Base-by-base conservation (phyloP, 2,113 vertebrate genomes). In the Sinocyclocheilus grahami region DNA sequence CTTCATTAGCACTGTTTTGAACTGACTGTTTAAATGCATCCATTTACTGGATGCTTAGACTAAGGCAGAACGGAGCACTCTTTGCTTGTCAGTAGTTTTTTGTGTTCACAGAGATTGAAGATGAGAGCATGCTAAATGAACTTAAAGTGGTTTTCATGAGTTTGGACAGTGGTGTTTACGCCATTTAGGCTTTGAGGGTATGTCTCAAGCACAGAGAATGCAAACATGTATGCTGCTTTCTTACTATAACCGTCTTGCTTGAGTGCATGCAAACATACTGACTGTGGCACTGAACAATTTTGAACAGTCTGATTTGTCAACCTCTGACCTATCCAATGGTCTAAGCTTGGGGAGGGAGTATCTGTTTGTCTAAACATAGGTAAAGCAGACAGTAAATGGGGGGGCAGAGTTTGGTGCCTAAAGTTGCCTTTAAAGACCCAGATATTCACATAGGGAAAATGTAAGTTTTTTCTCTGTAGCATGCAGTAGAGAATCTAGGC, bases 91-190 rank as follows among this genome's bases (percentile, higher is more conserved):
- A 74, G 37, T 42, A 20, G 20, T 74, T 72, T 22, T 39, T 16
- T 33, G 18, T 72, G 69, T 72, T 72, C 3, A 39, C 69, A 39
- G 69, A 39, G 16, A 4, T 18, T 20, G 22, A 48, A n/a, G 2
- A 75, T 75, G 10, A 22, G 39, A 46, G 71, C 71, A 20, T 74
- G 71, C n/a, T 74, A 74, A 74, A 46, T 46, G 22, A 75, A 42
- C 39, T 46, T 24, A n/a, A 27, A 67, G 63, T 27, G 63, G 63
- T 67, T 65, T 27, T 65, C 63, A 65, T 22, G 22, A 75, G 37
- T 75, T 39, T 22, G 22, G 72, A 48, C 42, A 14, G 72, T 76
- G n/a, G n/a, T 24, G 72, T 76, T 48, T 24, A 76, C 22, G 48
- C 22, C n/a, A 48, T n/a, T 6, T 22, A 13, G 22, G 12, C 42